A percentile compares a stretch with the other conserved stretches of the same genome.
phyloP scores from a whole-genome alignment of 2,888 invertebrate species.

The Miltochrista miniata region DNA sequence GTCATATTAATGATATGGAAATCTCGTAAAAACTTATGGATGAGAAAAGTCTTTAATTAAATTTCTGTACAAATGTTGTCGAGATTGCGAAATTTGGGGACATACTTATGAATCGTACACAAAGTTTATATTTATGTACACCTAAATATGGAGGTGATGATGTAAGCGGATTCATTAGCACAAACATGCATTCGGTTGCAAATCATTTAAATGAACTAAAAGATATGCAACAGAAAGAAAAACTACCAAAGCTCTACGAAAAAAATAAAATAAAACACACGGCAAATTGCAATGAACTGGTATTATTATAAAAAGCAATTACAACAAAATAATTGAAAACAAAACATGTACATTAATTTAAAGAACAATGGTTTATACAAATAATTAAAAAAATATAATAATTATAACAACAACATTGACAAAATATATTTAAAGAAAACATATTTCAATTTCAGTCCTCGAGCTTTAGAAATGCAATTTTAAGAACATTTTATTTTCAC shows the following conservation, averaged over 20 bases:
- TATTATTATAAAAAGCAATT: slow-evolving; percentile 90
- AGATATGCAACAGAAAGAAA: slow-evolving; percentile 44
- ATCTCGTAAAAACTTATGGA: no score
- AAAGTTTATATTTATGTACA: neutral
- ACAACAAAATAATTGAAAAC: slow-evolving; percentile 90
- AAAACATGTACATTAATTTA: slow-evolving; percentile 91
- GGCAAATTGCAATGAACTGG: slow-evolving; percentile 88
- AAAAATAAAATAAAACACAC: slow-evolving; percentile 84
- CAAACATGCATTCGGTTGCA: slow-evolving; percentile 64
- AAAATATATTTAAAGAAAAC: slow-evolving; percentile 84
- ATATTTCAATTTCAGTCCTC: slow-evolving; percentile 81
- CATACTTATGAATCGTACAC: neutral
- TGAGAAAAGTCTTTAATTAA: no score
- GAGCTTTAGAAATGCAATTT: slow-evolving; percentile 82
- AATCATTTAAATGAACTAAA: slow-evolving; percentile 56
- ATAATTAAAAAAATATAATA: slow-evolving; percentile 86
- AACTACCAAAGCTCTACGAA: slow-evolving; percentile 66
- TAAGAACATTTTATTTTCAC: slow-evolving; percentile 66
- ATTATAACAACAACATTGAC: slow-evolving; percentile 85
- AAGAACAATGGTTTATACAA: slow-evolving; percentile 89
- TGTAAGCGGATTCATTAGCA: slow-evolving; percentile 59
- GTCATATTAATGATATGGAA: neutral
- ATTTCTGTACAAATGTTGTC: neutral
- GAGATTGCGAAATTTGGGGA: neutral
- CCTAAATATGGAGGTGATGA: neutral